These are phyloP conservation scores for Drosophila seclusa DNA, from an alignment of 2,888 invertebrate genomes.

Conservation along the genomic window DNA sequence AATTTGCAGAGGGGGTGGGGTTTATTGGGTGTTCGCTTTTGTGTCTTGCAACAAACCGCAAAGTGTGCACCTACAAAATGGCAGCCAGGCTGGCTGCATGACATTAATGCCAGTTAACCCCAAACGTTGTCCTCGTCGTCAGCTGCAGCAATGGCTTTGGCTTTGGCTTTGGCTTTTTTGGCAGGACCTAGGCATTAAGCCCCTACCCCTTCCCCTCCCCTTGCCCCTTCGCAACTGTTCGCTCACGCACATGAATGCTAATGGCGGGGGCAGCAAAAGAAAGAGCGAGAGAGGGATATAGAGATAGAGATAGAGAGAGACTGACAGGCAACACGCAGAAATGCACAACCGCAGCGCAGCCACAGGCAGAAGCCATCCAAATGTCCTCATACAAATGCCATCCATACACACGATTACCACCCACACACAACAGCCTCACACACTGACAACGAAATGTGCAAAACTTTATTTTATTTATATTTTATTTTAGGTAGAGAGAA, in stretches of 20 bases:
- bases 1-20: slow-evolving; percentile 63
- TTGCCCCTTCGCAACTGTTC: neutral
- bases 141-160: slow-evolving; percentile 70
- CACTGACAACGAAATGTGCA: slow-evolving; percentile 14
- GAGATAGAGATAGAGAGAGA: neutral
- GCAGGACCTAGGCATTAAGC: slow-evolving; percentile 39
- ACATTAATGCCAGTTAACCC: slow-evolving; percentile 81
- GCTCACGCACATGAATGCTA: slow-evolving; percentile 77
- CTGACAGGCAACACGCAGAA: slow-evolving; percentile 74
- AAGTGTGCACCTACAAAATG: slow-evolving; percentile 66
- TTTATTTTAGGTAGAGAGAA: neutral
- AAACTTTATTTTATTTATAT: slow-evolving; percentile 13
- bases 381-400: neutral
- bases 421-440: slow-evolving; percentile 35
- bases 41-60: slow-evolving; percentile 58
- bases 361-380: slow-evolving; percentile 59
- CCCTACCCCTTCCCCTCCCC: neutral
- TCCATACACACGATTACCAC: slow-evolving; percentile 1
- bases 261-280: slow-evolving; percentile 40
- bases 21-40: neutral
- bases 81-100: slow-evolving; percentile 68
- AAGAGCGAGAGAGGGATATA: neutral
- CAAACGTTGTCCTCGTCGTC: slow-evolving; percentile 70
- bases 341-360: slow-evolving; percentile 73
- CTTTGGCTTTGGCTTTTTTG: slow-evolving; percentile 62